Base-by-base conservation (phyloP, 2,797 vertebrate genomes). In the Xerus rutilus region DNA sequence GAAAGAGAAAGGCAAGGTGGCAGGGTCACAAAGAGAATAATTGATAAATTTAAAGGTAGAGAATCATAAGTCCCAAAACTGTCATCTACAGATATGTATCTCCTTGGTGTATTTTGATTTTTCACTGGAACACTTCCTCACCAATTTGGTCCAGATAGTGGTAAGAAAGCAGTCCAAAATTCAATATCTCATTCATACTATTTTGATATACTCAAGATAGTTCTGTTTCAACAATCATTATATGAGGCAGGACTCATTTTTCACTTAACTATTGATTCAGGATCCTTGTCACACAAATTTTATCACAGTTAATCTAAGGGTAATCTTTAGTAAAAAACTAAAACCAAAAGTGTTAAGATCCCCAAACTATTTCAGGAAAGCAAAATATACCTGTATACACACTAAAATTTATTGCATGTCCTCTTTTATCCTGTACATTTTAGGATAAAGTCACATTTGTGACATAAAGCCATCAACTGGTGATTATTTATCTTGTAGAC, bases 1-100 rank as follows among this genome's bases (percentile, higher is more conserved):
- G 64, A 94, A 92, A 95, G 73, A 91, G 91, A 77, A 97, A 97
- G 49, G 32, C 72, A 97, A 90, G 72, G 69, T 72, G 11, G 45
- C 65, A 90, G 57, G n/a, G 21, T 88, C 43, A 94, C 77, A 59
- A 82, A 86, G 32, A 88, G 21, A 90, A 39, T 89, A 32, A 25
- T 62, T 92, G 62, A 77, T 82, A 86, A 25, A 86, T 57, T 85
- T 92, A 84, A 95, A 94, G 21, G 17, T 23, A 94, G 52, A 95
- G 21, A 21, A 76, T 10, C 17, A 89, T 15, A 94, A 92, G 82
- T 17, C 45, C 72, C 77, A 25, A 67, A 10, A 84, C 57, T 72
- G 9, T 52, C 73, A 83, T 30, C 52, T 70, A 52, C 20, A 81
- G 35, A 70, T 17, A 93, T 32, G 8, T 64, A 70, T 62, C 23